phyloP scores from a whole-genome alignment of 2,113 vertebrate species.

The Paralichthys olivaceus region DNA sequence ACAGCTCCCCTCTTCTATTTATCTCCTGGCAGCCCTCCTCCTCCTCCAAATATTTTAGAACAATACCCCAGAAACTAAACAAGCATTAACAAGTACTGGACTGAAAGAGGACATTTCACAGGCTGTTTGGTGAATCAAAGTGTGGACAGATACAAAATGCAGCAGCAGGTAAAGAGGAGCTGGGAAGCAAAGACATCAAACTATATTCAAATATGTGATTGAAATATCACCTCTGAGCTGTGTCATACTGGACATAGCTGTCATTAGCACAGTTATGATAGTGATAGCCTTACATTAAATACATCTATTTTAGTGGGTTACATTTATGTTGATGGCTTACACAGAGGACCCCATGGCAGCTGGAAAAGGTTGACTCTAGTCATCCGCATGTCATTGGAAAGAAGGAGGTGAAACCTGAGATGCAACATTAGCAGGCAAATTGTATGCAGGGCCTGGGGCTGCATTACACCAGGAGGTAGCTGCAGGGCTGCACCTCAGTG shows the following conservation, averaged over 20 bases:
- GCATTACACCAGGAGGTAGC: conserved; percentile 41
- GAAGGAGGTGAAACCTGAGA: conserved; percentile 62
- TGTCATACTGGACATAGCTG: neutral
- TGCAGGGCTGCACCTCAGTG: conserved; percentile 48
- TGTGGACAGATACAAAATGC: conserved; percentile 59
- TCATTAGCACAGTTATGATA: conserved; percentile 17
- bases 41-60: conserved; percentile 55
- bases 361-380: conserved; percentile 45
- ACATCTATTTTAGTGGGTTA: conserved; percentile 43
- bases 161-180: conserved; percentile 42
- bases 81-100: conserved; percentile 60
- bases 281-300: conserved; percentile 40
- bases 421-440: conserved; percentile 57
- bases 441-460: conserved; percentile 49
- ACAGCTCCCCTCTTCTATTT: conserved; percentile 17
- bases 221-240: neutral
- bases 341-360: conserved; percentile 32
- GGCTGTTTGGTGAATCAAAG: conserved; percentile 49
- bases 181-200: conserved; percentile 23
- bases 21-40: conserved; percentile 41
- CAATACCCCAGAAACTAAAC: conserved; percentile 58
- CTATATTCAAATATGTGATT: neutral
- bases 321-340: conserved; percentile 37
- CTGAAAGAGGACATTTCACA: conserved; percentile 41
- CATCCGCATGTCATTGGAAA: conserved; percentile 41